Evolutionary conservation across 2,797 vertebrate species (phyloP), one percentile per base, ranked within the genome.

Genomic region (Hyperoplus lanceolatus): DNA sequence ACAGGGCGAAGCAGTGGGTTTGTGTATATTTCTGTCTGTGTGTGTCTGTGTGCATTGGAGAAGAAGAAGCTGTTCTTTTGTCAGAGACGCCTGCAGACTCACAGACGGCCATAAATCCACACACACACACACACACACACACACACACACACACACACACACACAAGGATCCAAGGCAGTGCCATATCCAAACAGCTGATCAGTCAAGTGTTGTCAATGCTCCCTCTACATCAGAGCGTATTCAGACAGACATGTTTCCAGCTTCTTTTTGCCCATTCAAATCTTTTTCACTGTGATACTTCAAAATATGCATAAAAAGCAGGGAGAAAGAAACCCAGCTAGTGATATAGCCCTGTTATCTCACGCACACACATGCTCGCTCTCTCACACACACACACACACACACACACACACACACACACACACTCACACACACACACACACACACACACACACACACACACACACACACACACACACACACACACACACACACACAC

Each of bases 31-130:
- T 29, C 29, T 29, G 29, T 29, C 3, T 29, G 29, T 29, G 3
- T 29, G 29, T 29, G 2, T 29, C 2, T 29, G 29, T 3, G 29
- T 3, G 29, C 3, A 29, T 29, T 29, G 73, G 69, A 67, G 55
- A 53, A 39, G 70, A 68, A 5, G 63, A 76, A 51, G 11, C 29
- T 42, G 42, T 9, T 77, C 36, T 7, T 71, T 41, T 77, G 53
- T 0, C 38, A 48, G 57, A 75, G 66, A 74, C 38, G 41, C 71
- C 50, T 65, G 63, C 81, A 73, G 62, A 61, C 71, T 62, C 62
- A 64, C 39, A 81, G 77, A 77, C 38, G 2, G 21, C 63, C 58
- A 67, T 79, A 79, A 84, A 77, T 84, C 77, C 80, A 45, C 42
- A 41, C 68, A 38, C 38, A 15, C 13, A 53, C 70, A 74, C 43